Evolutionary conservation across 2,888 invertebrate genomes (phyloP), one percentile per base, ranked within the genome.

Genomic region (Spilarctia lutea): DNA sequence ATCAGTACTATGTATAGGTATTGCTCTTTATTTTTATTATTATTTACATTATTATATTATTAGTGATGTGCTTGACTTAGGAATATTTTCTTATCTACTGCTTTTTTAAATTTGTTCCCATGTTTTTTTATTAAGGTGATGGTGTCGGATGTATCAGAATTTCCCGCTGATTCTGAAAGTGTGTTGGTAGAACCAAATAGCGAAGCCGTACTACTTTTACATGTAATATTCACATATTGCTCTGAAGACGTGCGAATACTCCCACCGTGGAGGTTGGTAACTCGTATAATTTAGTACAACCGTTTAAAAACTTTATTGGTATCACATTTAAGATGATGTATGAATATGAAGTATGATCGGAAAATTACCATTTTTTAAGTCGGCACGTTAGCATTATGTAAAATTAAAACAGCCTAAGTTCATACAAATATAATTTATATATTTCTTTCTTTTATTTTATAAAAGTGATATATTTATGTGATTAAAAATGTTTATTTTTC

Each of bases 161-260:
- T 94, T 67, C 95, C 94, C 0, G 82, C 90, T 0, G 89, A 90
- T 30, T 90, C 91, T 48, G 91, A 92, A 78, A 85, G 90, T 3
- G 82, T 71, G 30, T 65, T 93, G n/a, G 83, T 94, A 3, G 85
- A 87, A 33, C 81, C 92, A 0, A 71, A 87, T 63, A 80, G 88
- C 0, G 94, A 94, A 78, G 85, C 92, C 0, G 91, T 88, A 78
- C 88, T 91, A 73, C 33, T 81, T 0, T 82, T 95, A 13, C 85
- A 82, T 16, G 91, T 91, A 2, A 91, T 90, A 0, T 89, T 91
- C 79, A 94, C 93, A 0, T 93, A 92, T 81, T 93, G 94, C 83
- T 94, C 95, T 0, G 88, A 90, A 0, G 94, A 93, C 8, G 94
- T 94, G 2, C 78, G 82, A n/a, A 73, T 83, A 3, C 81, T 95